phyloP scores from a whole-genome alignment of 2,888 invertebrate species.

The Abrostola triplasia region DNA sequence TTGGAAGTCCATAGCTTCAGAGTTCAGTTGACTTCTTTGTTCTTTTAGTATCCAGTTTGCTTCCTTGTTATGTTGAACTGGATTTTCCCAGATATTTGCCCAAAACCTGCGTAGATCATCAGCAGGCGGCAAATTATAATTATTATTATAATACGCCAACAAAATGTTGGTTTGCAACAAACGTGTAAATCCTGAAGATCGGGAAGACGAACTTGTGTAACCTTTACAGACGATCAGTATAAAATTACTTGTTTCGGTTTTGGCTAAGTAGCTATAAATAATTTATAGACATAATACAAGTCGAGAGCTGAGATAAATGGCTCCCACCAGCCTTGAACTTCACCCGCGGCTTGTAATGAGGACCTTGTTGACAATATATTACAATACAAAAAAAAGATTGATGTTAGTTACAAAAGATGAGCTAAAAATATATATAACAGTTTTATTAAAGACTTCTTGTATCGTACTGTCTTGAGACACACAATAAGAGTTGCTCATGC shows the following conservation, averaged over 20 bases:
- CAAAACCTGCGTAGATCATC: too few relatives aligned
- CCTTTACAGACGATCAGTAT: conserved; percentile 37
- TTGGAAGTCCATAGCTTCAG: too few relatives aligned
- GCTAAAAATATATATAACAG: conserved; percentile 27
- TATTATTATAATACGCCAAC: too few relatives aligned
- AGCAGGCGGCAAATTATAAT: too few relatives aligned
- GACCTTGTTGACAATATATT: conserved; percentile 62
- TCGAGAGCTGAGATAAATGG: conserved; percentile 72
- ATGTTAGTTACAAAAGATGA: conserved; percentile 28
- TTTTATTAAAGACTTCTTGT: background rate
- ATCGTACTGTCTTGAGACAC: too few relatives aligned
- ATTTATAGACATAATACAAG: conserved; percentile 76
- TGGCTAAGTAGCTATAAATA: conserved; percentile 65
- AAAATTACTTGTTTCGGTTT: conserved; percentile 43
- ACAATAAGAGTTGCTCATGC: too few relatives aligned
- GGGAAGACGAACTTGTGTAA: conserved; percentile 29
- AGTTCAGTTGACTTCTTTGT: too few relatives aligned
- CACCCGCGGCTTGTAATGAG: conserved; percentile 55
- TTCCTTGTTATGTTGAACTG: too few relatives aligned
- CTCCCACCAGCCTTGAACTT: conserved; percentile 71
- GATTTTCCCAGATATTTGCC: too few relatives aligned
- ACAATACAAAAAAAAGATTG: conserved; percentile 40
- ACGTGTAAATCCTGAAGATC: conserved; percentile 31
- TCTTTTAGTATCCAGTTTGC: too few relatives aligned
- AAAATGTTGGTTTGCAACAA: conserved; percentile 13